A percentile compares a stretch with the other conserved stretches of the same genome.
Evolutionary conservation across 2,888 invertebrate genomes (phyloP).

Genomic region (Merodon equestris): DNA sequence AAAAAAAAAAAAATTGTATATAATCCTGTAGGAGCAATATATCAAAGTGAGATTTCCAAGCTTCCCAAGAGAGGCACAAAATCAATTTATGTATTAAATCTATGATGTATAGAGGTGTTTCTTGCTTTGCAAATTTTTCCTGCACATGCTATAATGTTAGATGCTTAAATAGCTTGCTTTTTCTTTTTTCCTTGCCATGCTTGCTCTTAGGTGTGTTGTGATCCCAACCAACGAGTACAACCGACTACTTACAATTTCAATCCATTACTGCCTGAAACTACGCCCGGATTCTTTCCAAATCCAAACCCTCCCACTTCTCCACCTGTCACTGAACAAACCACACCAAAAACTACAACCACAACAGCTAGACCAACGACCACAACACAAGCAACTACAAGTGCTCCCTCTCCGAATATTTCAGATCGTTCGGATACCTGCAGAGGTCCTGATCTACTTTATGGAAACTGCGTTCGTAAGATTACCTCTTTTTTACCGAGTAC

Average conservation of each 20-base stretch:
- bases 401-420: constrained; percentile 59
- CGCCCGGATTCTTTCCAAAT: constrained; percentile 48
- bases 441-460: constrained; percentile 70
- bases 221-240: constrained; percentile 34
- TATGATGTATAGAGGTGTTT: neutral
- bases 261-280: neutral
- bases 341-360: constrained; percentile 11
- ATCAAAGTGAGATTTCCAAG: constrained; percentile 10
- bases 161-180: constrained; percentile 31
- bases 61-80: too few species aligned
- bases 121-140: constrained; percentile 27
- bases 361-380: too few species aligned
- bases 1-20: neutral
- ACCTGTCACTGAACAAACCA: constrained; percentile 30
- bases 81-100: too few species aligned
- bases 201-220: constrained; percentile 74
- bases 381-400: too few species aligned
- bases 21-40: constrained; percentile 43
- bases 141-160: constrained; percentile 16
- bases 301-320: constrained; percentile 26
- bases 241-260: constrained; percentile 17
- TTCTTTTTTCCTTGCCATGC: neutral
- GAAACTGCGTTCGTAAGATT: constrained; percentile 74
- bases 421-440: constrained; percentile 70
- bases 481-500: neutral